Percentiles rank a stretch among this genome's conserved stretches.
Conservation (phyloP, 2,113 vertebrate species). For the Cyanistes caeruleus region DNA sequence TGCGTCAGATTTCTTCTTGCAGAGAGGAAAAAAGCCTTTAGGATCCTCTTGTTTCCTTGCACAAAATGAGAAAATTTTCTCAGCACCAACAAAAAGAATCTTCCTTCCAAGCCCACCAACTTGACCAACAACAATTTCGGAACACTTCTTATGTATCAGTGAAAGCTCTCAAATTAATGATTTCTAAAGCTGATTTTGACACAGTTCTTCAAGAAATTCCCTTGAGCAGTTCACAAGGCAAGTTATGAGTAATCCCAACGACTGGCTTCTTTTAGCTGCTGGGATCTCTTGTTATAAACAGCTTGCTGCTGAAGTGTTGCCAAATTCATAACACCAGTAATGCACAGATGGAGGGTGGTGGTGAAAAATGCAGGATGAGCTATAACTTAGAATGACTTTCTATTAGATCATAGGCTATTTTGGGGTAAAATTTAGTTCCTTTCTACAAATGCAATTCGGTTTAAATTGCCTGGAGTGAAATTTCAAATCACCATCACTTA, state of each 20-base stretch:
- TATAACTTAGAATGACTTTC: slow-evolving; percentile 13
- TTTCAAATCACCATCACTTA: background rate
- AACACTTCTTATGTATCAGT: background rate
- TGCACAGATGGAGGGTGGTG: slow-evolving; percentile 32
- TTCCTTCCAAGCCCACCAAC: background rate
- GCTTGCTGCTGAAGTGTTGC: background rate
- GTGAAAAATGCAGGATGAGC: slow-evolving; percentile 23
- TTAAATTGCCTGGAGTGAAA: background rate
- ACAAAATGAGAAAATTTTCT: background rate
- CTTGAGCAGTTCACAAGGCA: slow-evolving; percentile 17
- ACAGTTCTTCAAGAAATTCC: background rate
- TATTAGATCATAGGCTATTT: slow-evolving; percentile 42
- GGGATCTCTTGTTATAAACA: slow-evolving; percentile 62
- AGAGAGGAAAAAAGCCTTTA: background rate
- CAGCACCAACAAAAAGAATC: background rate
- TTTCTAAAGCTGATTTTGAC: background rate
- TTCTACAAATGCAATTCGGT: background rate
- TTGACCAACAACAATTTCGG: background rate
- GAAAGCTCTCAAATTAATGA: background rate
- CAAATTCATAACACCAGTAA: slow-evolving; percentile 54
- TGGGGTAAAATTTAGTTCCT: background rate
- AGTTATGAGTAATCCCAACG: background rate
- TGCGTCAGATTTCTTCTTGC: background rate
- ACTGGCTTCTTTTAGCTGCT: slow-evolving; percentile 43
- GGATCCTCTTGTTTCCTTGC: background rate